Conservation (phyloP, 37 sponge, comb jelly and placozoan species). For the Beroe forskalii region DNA sequence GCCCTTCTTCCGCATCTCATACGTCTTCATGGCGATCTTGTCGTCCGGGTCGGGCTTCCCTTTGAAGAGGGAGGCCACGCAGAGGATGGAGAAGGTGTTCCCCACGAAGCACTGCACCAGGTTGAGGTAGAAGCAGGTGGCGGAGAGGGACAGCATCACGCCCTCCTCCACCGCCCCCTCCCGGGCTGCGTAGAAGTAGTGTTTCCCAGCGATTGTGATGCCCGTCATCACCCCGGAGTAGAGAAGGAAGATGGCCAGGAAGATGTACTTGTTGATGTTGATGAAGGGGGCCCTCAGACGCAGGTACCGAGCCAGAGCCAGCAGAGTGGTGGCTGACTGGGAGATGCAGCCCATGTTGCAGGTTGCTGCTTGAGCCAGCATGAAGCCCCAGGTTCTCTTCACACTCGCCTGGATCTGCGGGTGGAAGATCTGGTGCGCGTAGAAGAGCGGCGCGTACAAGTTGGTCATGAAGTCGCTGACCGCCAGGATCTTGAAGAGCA, state of each 20-base stretch:
- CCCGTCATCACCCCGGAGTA: slow-evolving; percentile 10
- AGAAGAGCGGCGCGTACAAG: slow-evolving; percentile 49
- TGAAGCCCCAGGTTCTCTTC: slow-evolving; percentile 45
- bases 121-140: slow-evolving; percentile 51
- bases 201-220: slow-evolving; percentile 26
- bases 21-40: slow-evolving; percentile 39
- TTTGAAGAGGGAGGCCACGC: slow-evolving; percentile 60
- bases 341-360: slow-evolving; percentile 63
- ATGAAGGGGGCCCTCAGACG: slow-evolving; percentile 42
- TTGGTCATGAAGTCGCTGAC: slow-evolving; percentile 52
- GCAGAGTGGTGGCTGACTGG: slow-evolving; percentile 64
- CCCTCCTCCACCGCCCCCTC: background rate
- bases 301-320: slow-evolving; percentile 32
- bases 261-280: slow-evolving; percentile 64
- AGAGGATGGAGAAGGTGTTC: slow-evolving; percentile 28
- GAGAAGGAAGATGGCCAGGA: slow-evolving; percentile 19
- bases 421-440: slow-evolving; percentile 42
- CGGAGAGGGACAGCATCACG: background rate
- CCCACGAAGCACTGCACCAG: slow-evolving; percentile 56
- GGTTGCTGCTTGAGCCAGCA: slow-evolving; percentile 17
- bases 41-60: slow-evolving; percentile 30
- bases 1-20: slow-evolving; percentile 30
- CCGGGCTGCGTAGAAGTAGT: background rate
- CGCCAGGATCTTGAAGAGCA: slow-evolving; percentile 52
- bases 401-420: slow-evolving; percentile 61